Conservation (phyloP, 1,140 invertebrate species). For the Acromyrmex echinatior region DNA sequence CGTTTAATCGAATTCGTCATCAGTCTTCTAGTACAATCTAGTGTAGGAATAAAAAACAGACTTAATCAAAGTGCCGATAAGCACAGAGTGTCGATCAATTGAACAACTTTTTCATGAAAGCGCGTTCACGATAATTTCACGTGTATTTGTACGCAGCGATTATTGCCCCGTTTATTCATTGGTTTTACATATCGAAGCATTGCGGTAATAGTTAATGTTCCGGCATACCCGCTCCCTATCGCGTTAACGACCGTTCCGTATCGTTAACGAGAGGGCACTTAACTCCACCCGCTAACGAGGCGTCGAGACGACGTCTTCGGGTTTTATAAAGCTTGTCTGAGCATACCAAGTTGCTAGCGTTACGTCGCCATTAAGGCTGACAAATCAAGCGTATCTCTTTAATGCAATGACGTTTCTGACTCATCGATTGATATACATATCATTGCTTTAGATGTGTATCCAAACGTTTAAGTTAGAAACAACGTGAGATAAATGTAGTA, state of each 20-base stretch:
- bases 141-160: conserved; percentile 27
- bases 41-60: too few species aligned
- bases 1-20: too few species aligned
- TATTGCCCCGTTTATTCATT: conserved; percentile 53
- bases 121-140: not conserved
- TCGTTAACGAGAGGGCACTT: conserved; percentile 73
- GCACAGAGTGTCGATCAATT: not conserved
- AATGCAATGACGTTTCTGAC: conserved; percentile 32
- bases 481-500: conserved; percentile 15
- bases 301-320: conserved; percentile 74
- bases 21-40: too few species aligned
- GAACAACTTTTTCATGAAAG: not conserved
- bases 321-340: conserved; percentile 65
- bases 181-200: conserved; percentile 64
- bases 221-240: conserved; percentile 30
- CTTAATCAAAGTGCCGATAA: not conserved
- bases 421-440: conserved; percentile 50
- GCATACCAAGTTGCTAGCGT: conserved; percentile 46
- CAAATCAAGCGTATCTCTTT: conserved; percentile 69
- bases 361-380: conserved; percentile 37
- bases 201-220: conserved; percentile 59
- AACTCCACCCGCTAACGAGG: conserved; percentile 73
- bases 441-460: conserved; percentile 11
- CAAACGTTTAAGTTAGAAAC: not conserved
- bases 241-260: conserved; percentile 64